Percentiles rank a stretch among this genome's conserved stretches.
Conservation (phyloP, 2,113 vertebrate genomes). For the Phylloscopus trochilus region DNA sequence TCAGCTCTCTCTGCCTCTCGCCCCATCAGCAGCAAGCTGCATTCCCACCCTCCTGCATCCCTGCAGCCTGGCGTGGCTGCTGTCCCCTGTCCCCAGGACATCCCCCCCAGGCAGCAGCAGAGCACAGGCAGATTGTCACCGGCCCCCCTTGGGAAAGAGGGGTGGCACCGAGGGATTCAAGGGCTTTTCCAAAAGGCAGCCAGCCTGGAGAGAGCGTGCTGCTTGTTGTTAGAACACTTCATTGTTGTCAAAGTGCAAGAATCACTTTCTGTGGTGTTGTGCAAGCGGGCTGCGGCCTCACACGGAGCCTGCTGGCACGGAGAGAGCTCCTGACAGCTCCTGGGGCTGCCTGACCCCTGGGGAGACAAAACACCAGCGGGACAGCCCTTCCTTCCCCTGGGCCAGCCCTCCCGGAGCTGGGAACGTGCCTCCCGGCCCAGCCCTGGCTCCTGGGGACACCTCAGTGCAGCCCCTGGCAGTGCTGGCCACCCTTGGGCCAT, state of each 20-base stretch:
- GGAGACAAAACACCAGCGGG: not conserved
- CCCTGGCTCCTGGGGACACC: not conserved
- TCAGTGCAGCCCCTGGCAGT: rapidly evolving
- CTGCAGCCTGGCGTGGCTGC: not conserved
- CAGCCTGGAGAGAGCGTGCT: not conserved
- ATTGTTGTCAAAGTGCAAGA: slow-evolving; percentile 23
- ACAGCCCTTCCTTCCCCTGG: not conserved
- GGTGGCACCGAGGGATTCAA: not conserved
- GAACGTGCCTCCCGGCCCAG: not conserved
- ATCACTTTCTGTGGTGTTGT: slow-evolving; percentile 38
- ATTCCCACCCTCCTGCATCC: not conserved
- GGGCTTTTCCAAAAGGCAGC: not conserved
- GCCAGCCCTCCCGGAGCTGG: not conserved
- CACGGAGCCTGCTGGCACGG: slow-evolving; percentile 18
- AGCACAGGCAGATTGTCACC: not conserved
- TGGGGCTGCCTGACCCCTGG: slow-evolving; percentile 1
- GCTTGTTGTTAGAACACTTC: not conserved
- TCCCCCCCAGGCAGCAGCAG: slow-evolving; percentile 6
- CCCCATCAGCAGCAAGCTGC: not conserved
- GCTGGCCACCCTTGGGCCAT: not conserved
- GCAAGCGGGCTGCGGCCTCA: not conserved
- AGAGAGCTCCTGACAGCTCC: not conserved
- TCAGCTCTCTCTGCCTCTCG: not conserved
- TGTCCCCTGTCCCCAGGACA: not conserved
- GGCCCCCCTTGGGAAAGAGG: not conserved